Evolutionary conservation across 2,888 invertebrate genomes (phyloP), one percentile per base, ranked within the genome.

Genomic region (Nineta flava): DNA sequence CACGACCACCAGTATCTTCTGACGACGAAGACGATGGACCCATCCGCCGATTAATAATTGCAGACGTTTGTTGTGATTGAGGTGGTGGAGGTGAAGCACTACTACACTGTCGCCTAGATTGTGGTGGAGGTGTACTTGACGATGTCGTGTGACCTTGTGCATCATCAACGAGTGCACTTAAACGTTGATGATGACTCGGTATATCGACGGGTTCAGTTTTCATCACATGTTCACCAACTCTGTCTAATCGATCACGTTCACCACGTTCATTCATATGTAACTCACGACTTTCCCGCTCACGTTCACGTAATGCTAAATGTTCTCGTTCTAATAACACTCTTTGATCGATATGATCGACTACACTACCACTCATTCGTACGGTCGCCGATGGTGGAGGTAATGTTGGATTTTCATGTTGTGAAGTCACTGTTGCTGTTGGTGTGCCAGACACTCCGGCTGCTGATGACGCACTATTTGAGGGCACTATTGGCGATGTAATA

Each of bases 1-100:
- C n/a, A 12, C 15, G 13, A 13, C 17, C 26, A n/a, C 62, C 65
- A 62, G 62, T 63, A 59, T 61, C 57, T 59, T 57, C 57, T 54
- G 55, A 56, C 9, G 32, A 13, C 12, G 38, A 38, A 38, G 38
- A 38, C n/a, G 38, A 13, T 38, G 38, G 15, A 6, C 26, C 26
- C 26, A 26, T 26, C 26, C 26, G 26, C 7, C 26, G 26, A 26
- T 26, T 26, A 26, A 26, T 26, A 7, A 26, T 26, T 4, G 38
- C 38, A 13, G 38, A 38, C 9, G 38, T 13, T 13, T 15, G n/a
- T n/a, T 38, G 38, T 15, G 38, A 38, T 13, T 15, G n/a, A 15
- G n/a, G 38, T 26, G 59, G 49, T 16, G 58, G 50, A 17, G 60
- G 49, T 17, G 49, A 49, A 12, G 45, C 38, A 49, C 49, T 49